Percentiles rank a stretch among this genome's conserved stretches.
Evolutionary conservation across 2,113 vertebrate species (phyloP).

Genomic region (Coracopsis vasa): DNA sequence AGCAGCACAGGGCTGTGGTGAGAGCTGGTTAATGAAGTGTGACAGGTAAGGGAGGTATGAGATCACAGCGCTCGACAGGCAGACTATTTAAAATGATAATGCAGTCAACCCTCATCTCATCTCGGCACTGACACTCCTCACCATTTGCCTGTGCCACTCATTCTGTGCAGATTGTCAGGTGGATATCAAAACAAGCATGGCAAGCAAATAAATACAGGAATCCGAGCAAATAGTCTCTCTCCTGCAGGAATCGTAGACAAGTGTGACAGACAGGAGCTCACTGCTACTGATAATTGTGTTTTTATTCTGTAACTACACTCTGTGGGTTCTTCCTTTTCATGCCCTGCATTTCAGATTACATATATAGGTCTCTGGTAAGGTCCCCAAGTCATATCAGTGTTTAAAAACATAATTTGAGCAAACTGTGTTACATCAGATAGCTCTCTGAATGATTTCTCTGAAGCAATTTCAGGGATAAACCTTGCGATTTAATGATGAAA

Average conservation of each 20-base stretch:
- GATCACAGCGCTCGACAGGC: not conserved
- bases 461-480: not conserved
- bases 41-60: not conserved
- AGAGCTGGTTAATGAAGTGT: slow-evolving; percentile 15
- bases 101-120: slow-evolving; percentile 8
- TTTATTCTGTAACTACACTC: not conserved
- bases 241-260: not conserved
- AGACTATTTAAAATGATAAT: slow-evolving; percentile 63
- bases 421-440: not conserved
- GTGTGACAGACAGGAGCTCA: not conserved
- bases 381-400: not conserved
- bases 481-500: not conserved
- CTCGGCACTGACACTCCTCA: not conserved
- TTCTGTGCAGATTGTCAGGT: slow-evolving; percentile 14
- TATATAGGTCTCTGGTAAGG: not conserved
- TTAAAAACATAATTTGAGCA: not conserved
- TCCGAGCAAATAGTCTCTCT: slow-evolving; percentile 22
- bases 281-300: not conserved
- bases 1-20: not conserved
- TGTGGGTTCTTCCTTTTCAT: not conserved
- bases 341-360: not conserved
- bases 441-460: not conserved
- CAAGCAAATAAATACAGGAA: slow-evolving; percentile 59
- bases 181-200: slow-evolving; percentile 58
- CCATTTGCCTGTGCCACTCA: slow-evolving; percentile 37